Evolutionary conservation across 2,888 invertebrate species (phyloP).

Genomic region (Microchrysa polita): DNA sequence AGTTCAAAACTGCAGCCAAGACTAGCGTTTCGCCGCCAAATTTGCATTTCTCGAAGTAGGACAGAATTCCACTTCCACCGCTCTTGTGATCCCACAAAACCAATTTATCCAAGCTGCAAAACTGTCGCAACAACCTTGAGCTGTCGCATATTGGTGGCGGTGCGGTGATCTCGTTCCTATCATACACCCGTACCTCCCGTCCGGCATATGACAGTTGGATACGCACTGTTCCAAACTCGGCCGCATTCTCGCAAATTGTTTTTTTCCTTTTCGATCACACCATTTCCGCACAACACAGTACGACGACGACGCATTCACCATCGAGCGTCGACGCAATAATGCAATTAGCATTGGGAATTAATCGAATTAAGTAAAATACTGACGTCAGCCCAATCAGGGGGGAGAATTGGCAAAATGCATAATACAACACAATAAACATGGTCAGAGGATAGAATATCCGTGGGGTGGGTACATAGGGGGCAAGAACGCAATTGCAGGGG

Average conservation of each 20-base stretch:
- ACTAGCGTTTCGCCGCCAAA: neutral
- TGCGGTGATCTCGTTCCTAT: too few relatives aligned
- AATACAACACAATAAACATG: neutral
- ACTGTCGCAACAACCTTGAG: neutral
- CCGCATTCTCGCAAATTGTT: too few relatives aligned
- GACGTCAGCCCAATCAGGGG: neutral
- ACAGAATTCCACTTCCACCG: neutral
- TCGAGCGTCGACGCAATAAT: conserved; percentile 15
- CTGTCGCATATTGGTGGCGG: neutral
- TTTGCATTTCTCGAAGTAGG: neutral
- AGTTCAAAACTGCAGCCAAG: neutral
- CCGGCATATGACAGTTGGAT: too few relatives aligned
- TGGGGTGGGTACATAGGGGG: neutral
- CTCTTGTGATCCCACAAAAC: neutral
- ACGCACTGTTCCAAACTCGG: too few relatives aligned
- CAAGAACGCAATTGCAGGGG: neutral
- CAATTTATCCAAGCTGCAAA: neutral
- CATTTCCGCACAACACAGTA: too few relatives aligned
- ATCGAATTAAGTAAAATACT: conserved; percentile 21
- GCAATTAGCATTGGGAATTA: conserved; percentile 24
- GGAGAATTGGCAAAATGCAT: neutral
- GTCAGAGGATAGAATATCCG: neutral
- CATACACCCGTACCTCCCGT: too few relatives aligned
- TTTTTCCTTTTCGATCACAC: too few relatives aligned
- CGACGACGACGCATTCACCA: too few relatives aligned